Evolutionary conservation across 1,140 invertebrate genomes (phyloP), one percentile per base, ranked within the genome.

Genomic region (Oedothorax gibbosus): DNA sequence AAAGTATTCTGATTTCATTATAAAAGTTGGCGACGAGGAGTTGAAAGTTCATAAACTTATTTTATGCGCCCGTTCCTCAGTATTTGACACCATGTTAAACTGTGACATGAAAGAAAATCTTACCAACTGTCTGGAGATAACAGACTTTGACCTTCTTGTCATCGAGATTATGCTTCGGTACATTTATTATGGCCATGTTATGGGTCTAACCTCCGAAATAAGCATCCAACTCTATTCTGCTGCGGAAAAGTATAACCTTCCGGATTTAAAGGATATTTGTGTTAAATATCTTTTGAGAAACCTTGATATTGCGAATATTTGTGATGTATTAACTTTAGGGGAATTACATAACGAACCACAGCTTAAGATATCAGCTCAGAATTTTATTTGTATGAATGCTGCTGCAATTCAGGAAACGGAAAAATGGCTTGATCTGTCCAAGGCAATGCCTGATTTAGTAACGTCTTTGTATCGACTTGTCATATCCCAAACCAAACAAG

Each of bases 321-420:
- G 71, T 20, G 71, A 73, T 56, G 20, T 57, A 7, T 14, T 73
- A 7, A n/a, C 35, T 56, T 18, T 73, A 4, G 71, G 53, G 2
- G 21, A 57, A 56, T 21, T 73, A 6, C 18, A 73, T 14, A 7
- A 21, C 35, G 71, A 73, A 21, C n/a, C 20, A 7, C 51, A 57
- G 14, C 10, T 57, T 9, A 14, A 2, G n/a, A 2, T 12, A 12
- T n/a, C 53, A 2, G n/a, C 71, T 5, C 54, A 73, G 21, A 73
- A 73, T 11, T 73, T 56, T 21, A 57, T 73, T 7, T 73, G 15
- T 15, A 21, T 57, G 18, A 73, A 73, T 21, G 53, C 71, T 54
- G 35, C 11, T 11, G 7, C 4, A 11, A 54, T 73, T 56, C 51
- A 56, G 53, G 53, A 73, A 35, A 73, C 71, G 11, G 71, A 73